These are phyloP conservation scores for Coluber constrictor DNA, from an alignment of 2,797 vertebrate genomes.

Conservation along the genomic window DNA sequence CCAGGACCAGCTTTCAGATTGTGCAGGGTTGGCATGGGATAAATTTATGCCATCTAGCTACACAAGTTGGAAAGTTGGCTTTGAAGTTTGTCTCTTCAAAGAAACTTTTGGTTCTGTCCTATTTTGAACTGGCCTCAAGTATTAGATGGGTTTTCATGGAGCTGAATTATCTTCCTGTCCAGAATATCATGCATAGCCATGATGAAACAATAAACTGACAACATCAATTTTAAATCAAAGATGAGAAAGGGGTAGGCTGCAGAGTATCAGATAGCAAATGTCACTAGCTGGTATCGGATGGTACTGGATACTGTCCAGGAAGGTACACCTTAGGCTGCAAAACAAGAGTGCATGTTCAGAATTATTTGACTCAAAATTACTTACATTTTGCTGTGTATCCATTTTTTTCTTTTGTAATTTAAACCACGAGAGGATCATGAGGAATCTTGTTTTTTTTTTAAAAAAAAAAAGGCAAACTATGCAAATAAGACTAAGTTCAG, in stretches of 20 bases:
- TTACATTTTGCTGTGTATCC: not conserved
- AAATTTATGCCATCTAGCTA: not conserved
- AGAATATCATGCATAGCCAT: not conserved
- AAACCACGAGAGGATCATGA: not conserved
- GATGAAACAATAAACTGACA: not conserved
- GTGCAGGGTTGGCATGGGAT: not conserved
- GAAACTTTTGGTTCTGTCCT: not conserved
- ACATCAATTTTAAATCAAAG: not conserved
- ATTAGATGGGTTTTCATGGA: not conserved
- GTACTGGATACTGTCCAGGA: not conserved
- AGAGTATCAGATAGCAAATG: not conserved
- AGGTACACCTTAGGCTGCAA: not conserved
- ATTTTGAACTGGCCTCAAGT: not conserved
- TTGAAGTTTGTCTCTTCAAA: not conserved
- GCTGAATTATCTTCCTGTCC: not conserved
- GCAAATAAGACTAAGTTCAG: not conserved
- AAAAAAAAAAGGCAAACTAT: not conserved
- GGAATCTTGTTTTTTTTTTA: not conserved
- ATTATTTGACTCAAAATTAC: not conserved
- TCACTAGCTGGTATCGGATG: not conserved
- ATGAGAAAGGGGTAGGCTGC: not conserved
- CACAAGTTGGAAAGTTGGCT: not conserved
- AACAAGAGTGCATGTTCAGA: not conserved
- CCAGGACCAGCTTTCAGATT: not conserved
- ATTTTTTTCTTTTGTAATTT: not conserved